A percentile compares a stretch with the other conserved stretches of the same genome.
These are phyloP conservation scores for Schlechtendalia chinensis DNA, from an alignment of 1,140 invertebrate species.

Conservation along the genomic window DNA sequence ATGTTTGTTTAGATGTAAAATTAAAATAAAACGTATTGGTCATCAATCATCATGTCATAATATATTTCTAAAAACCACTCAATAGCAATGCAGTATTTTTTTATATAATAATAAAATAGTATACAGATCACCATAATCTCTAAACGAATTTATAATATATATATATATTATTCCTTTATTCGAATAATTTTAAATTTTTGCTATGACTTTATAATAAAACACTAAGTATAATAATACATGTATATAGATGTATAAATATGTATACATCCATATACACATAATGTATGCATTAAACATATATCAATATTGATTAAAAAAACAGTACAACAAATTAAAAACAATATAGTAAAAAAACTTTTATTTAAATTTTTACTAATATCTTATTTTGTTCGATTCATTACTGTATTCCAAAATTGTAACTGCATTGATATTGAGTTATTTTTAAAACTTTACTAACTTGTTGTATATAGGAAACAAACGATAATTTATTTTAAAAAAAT, in stretches of 20 bases:
- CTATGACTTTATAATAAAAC: neutral
- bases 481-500: neutral
- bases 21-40: too few relatives aligned
- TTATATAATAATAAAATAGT: too few relatives aligned
- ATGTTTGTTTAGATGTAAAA: too few relatives aligned
- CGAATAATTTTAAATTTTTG: neutral
- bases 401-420: neutral
- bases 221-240: neutral
- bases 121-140: neutral
- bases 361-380: neutral
- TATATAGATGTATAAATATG: neutral
- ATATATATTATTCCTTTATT: neutral
- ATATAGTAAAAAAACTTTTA: neutral
- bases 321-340: neutral
- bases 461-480: neutral
- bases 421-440: neutral
- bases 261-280: neutral
- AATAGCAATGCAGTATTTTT: constrained; percentile 7
- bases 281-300: neutral
- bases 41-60: neutral
- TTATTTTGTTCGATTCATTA: neutral
- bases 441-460: neutral
- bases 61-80: constrained; percentile 8
- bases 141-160: neutral
- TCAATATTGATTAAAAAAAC: neutral